phyloP scores from a whole-genome alignment of 30 jellyfish, hydroid and myxozoan genomes.

The Chironex yamaguchii region DNA sequence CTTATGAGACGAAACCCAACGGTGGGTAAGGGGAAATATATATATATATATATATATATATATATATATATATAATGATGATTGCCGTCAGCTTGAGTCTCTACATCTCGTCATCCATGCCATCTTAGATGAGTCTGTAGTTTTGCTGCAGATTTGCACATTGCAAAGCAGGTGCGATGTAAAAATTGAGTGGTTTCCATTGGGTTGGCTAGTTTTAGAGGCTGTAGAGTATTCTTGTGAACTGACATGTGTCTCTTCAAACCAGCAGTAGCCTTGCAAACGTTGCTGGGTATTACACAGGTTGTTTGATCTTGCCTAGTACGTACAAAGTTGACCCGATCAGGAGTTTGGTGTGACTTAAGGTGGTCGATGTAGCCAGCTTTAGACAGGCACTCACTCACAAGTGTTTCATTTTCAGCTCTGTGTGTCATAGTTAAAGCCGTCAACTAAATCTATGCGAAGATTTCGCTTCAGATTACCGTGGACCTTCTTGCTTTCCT shows the following conservation, averaged over 20 bases:
- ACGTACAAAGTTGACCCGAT: neutral
- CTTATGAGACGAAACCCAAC: no score
- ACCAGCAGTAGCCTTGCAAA: no score
- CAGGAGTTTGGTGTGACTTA: neutral
- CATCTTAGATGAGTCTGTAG: neutral
- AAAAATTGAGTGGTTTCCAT: no score
- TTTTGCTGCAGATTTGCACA: neutral
- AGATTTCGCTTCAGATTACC: neutral
- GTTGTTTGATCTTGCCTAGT: no score
- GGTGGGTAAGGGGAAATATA: no score
- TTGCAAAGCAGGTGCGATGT: no score
- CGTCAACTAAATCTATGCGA: neutral
- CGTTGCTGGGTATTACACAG: no score
- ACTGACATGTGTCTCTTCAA: no score
- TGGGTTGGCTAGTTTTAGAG: no score
- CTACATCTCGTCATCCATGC: neutral
- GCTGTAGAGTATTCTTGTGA: no score
- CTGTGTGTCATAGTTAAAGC: neutral
- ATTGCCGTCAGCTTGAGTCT: neutral
- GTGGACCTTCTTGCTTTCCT: neutral
- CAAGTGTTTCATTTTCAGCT: neutral
- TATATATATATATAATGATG: neutral
- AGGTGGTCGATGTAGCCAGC: neutral
- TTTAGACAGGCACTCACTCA: no score
- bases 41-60: conserved; percentile 22